A percentile compares a stretch with the other conserved stretches of the same genome.
These are phyloP conservation scores for Torymus auratus DNA, from an alignment of 2,888 invertebrate genomes.

Conservation along the genomic window DNA sequence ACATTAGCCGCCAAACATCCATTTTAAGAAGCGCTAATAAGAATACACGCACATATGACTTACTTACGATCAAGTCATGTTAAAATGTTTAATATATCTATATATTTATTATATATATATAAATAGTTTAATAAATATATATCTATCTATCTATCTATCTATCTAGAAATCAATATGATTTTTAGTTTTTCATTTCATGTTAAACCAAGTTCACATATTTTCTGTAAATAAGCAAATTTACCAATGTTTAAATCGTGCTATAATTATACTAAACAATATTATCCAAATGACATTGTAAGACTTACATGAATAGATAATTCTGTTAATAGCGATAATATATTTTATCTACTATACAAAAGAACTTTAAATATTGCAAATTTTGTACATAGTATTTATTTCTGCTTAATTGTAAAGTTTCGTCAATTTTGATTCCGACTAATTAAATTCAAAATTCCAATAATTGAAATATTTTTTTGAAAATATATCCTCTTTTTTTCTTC, in stretches of 20 bases:
- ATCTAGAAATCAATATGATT: conserved; percentile 16
- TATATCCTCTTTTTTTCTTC: no score
- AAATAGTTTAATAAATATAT: conserved; percentile 30
- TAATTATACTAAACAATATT: no score
- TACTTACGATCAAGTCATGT: conserved; percentile 20
- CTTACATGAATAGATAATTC: no score
- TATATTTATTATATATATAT: conserved; percentile 28
- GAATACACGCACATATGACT: conserved; percentile 5
- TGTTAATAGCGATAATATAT: no score
- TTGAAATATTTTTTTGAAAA: not conserved
- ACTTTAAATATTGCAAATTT: no score
- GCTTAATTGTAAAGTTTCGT: no score
- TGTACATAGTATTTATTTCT: no score
- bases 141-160: conserved; percentile 7
- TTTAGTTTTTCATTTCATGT: conserved; percentile 13
- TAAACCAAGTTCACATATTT: conserved; percentile 17
- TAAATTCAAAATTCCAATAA: no score
- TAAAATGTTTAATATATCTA: conserved; percentile 9
- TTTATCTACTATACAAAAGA: no score
- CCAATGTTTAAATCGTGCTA: not conserved
- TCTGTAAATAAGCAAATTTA: not conserved
- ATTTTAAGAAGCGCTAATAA: conserved; percentile 28
- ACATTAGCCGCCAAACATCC: conserved; percentile 23
- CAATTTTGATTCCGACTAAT: no score
- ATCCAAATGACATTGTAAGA: no score